Base-by-base conservation (phyloP, 2,888 invertebrate genomes). In the Melinaea menophilus region DNA sequence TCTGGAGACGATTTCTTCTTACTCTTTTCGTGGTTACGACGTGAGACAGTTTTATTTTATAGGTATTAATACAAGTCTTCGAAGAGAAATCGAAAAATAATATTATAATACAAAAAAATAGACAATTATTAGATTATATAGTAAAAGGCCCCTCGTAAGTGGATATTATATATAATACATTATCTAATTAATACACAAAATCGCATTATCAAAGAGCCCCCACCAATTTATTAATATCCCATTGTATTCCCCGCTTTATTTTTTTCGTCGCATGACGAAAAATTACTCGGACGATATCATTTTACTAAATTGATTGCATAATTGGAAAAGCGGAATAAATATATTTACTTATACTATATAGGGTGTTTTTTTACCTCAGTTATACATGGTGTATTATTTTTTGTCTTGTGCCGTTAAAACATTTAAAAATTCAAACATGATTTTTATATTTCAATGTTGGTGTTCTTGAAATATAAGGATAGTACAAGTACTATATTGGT, bases 241-340 rank as follows among this genome's bases (percentile, higher is more conserved):
- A 51, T 51, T 51, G 31, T 60, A 55, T 51, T 9, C 41, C 34
- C 55, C 58, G 65, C 66, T 63, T 59, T 55, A 62, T 65, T 61
- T 63, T 22, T 66, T 62, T 54, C 58, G 51, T 56, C 55, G 51
- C 61, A 55, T 61, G 45, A 55, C 60, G 66, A 64, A 65, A 65
- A 66, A 68, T 65, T 59, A 65, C 63, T 35, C 60, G 62, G 69
- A 71, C 63, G 61, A 57, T 56, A 57, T 62, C 64, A 63, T 66
- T 70, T 68, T 66, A 62, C 58, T 57, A 65, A 70, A 69, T 69
- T 66, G 67, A 65, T 69, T 70, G 62, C 51, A 65, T 66, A 68
- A 67, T 69, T 9, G 41, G 41, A 41, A 41, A 41, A 41, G 9
- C 9, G 9, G 41, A 9, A 41, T 41, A 41, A 41, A 9, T 41